These are phyloP conservation scores for Fundulus diaphanus DNA, from an alignment of 2,797 vertebrate genomes.

Conservation along the genomic window DNA sequence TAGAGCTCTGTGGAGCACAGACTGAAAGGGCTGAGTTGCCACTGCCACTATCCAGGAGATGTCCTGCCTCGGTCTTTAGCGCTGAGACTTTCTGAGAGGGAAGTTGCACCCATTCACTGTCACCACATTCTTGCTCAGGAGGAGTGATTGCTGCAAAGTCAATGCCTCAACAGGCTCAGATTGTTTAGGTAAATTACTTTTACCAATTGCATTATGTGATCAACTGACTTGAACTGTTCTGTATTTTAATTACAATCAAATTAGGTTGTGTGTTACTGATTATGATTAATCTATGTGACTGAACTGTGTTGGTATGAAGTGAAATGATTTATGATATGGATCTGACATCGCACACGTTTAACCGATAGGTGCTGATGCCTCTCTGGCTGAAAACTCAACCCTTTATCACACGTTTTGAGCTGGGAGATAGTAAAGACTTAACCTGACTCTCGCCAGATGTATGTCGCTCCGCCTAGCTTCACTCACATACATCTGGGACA, in stretches of 20 bases:
- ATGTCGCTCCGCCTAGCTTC: no score
- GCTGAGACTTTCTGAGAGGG: background rate
- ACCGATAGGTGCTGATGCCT: background rate
- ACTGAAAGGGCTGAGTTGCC: background rate
- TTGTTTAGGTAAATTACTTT: background rate
- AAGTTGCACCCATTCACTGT: background rate
- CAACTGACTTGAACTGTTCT: background rate
- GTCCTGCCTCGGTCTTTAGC: background rate
- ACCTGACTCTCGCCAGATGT: no score
- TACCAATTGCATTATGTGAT: no score
- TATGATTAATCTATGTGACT: no score
- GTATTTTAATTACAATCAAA: background rate
- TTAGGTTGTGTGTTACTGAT: no score
- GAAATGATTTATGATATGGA: no score
- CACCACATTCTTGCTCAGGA: background rate
- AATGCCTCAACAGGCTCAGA: no score
- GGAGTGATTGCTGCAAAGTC: background rate
- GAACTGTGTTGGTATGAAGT: no score
- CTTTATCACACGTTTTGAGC: background rate
- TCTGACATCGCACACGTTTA: background rate
- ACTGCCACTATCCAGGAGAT: background rate
- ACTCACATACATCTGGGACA: no score
- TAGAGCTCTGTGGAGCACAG: background rate
- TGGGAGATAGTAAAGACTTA: background rate
- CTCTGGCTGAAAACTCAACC: background rate